Conservation (phyloP, 37 sponge, comb jelly and placozoan species). For the Diacarnus erythraeanus region DNA sequence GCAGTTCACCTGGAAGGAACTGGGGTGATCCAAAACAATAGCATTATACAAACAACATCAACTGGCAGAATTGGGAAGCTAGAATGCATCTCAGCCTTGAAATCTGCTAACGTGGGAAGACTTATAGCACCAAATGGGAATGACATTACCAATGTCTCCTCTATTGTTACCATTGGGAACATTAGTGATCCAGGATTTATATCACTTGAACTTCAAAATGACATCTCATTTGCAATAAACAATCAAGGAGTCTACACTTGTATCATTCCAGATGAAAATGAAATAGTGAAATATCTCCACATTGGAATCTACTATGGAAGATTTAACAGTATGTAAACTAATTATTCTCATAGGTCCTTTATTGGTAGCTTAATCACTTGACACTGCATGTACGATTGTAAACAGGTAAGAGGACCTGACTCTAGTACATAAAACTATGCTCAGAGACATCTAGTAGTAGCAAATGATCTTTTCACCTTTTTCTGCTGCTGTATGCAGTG, state of each 20-base stretch:
- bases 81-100: constrained; percentile 1
- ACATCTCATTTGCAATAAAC: not conserved
- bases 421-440: no score
- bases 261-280: constrained; percentile 20
- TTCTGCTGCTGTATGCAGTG: no score
- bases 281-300: not conserved
- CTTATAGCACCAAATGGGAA: constrained; percentile 4
- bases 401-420: no score
- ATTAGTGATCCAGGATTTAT: not conserved
- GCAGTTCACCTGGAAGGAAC: constrained; percentile 8
- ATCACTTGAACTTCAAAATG: constrained; percentile 12
- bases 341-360: no score
- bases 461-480: no score
- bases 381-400: not conserved
- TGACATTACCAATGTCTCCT: not conserved
- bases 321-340: not conserved
- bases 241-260: constrained; percentile 19
- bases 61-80: constrained; percentile 1
- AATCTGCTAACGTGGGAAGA: not conserved
- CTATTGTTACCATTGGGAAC: not conserved
- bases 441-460: no score
- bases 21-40: constrained; percentile 10
- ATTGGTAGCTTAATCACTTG: not conserved
- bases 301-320: constrained; percentile 6
- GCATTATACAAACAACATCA: not conserved